Evolutionary conservation across 2,888 invertebrate genomes (phyloP).

Genomic region (Leucoma salicis): DNA sequence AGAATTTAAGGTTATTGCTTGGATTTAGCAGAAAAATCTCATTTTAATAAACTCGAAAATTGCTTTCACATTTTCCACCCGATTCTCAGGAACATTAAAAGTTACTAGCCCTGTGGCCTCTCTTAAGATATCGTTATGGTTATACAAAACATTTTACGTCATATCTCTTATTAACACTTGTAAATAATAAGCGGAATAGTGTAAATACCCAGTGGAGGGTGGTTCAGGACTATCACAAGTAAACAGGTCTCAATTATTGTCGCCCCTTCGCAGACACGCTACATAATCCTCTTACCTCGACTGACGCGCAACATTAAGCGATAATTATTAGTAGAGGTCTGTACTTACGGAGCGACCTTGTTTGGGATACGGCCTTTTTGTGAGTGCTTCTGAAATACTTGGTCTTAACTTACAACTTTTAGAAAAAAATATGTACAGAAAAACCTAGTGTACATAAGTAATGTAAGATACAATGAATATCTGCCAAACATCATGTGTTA

Average conservation of each 20-base stretch:
- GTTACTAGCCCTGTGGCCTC: not conserved
- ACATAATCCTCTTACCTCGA: constrained; percentile 44
- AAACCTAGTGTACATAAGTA: no score
- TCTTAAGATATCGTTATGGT: constrained; percentile 1
- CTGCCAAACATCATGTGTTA: no score
- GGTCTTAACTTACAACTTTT: not conserved
- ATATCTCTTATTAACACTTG: constrained; percentile 18
- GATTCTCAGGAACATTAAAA: no score
- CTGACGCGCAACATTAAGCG: constrained; percentile 38
- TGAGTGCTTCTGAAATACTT: not conserved
- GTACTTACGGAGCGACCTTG: constrained; percentile 23
- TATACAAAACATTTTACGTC: constrained; percentile 5
- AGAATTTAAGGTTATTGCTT: no score
- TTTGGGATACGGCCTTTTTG: constrained; percentile 19
- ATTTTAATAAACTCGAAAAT: no score
- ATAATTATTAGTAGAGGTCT: constrained; percentile 42
- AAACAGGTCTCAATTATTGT: constrained; percentile 38
- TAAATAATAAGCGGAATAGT: constrained; percentile 23
- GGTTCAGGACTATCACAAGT: constrained; percentile 30
- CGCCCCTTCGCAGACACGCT: constrained; percentile 37
- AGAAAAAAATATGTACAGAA: not conserved
- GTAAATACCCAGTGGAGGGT: constrained; percentile 20
- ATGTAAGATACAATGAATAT: no score
- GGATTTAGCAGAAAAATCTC: no score
- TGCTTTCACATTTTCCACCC: no score